Evolutionary conservation across 1,140 invertebrate species (phyloP).

Genomic region (Aporrectodea caliginosa): DNA sequence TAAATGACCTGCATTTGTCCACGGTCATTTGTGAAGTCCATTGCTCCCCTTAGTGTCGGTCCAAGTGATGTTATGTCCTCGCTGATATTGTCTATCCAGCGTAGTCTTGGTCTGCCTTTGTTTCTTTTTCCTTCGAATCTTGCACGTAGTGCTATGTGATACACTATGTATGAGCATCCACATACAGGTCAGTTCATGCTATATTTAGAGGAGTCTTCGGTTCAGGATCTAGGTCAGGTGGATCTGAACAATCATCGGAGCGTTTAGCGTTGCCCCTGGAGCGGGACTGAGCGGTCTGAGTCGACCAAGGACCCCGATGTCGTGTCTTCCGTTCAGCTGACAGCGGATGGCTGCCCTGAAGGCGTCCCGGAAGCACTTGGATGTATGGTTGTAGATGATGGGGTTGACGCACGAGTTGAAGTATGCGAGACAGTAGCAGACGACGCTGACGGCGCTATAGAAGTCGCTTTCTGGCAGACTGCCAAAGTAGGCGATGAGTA

Average conservation of each 20-base stretch:
- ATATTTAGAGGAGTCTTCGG: no score
- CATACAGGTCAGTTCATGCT: no score
- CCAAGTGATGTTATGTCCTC: no score
- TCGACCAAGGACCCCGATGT: not conserved
- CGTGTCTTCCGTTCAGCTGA: not conserved
- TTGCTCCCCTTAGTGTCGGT: no score
- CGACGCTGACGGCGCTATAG: slow-evolving; percentile 10
- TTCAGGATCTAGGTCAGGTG: not conserved
- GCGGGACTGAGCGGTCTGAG: not conserved
- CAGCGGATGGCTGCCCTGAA: slow-evolving; percentile 40
- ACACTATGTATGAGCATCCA: no score
- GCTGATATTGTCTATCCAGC: no score
- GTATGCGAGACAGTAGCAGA: slow-evolving; percentile 22
- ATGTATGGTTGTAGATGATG: slow-evolving; percentile 71
- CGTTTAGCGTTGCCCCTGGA: not conserved
- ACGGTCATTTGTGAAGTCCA: no score
- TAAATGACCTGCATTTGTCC: no score
- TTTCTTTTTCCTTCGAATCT: no score
- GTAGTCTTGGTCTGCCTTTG: no score
- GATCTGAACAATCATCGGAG: not conserved
- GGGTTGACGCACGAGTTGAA: slow-evolving; percentile 66
- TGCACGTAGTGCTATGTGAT: no score
- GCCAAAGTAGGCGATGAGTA: slow-evolving; percentile 42
- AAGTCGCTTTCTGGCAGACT: slow-evolving; percentile 4
- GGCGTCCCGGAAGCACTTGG: slow-evolving; percentile 67